These are phyloP conservation scores for Athrips mouffetella DNA, from an alignment of 2,888 invertebrate species.

Conservation along the genomic window DNA sequence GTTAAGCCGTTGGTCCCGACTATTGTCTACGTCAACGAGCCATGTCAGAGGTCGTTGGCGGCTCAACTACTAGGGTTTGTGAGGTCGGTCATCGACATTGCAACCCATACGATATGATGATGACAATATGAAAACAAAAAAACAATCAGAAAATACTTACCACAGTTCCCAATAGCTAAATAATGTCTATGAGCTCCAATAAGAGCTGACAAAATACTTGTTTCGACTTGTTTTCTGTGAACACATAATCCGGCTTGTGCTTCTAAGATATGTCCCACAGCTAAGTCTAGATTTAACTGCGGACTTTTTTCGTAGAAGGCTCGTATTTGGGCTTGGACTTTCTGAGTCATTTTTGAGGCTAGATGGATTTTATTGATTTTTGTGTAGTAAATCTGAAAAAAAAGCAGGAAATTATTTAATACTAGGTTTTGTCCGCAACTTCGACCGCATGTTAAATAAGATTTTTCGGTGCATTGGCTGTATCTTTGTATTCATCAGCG, in stretches of 20 bases:
- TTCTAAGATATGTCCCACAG: constrained; percentile 49
- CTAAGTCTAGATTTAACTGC: constrained; percentile 42
- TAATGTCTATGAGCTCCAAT: constrained; percentile 51
- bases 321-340: constrained; percentile 37
- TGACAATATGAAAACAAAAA: too few species aligned
- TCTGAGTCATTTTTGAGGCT: constrained; percentile 36
- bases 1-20: too few species aligned
- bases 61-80: too few species aligned
- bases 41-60: too few species aligned
- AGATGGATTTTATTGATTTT: constrained; percentile 25
- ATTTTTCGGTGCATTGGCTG: too few species aligned
- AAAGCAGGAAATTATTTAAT: constrained; percentile 12
- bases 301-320: constrained; percentile 24
- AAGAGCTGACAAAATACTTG: constrained; percentile 34
- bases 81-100: too few species aligned
- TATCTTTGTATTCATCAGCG: too few species aligned
- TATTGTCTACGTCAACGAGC: too few species aligned
- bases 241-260: constrained; percentile 35
- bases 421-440: too few species aligned
- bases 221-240: constrained; percentile 17
- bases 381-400: constrained; percentile 45
- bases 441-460: too few species aligned
- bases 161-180: constrained; percentile 34
- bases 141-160: constrained; percentile 34
- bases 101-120: too few species aligned